Percentiles rank a stretch among this genome's conserved stretches.
phyloP scores from a whole-genome alignment of 2,888 invertebrate species.

The Perizoma affinitatum region DNA sequence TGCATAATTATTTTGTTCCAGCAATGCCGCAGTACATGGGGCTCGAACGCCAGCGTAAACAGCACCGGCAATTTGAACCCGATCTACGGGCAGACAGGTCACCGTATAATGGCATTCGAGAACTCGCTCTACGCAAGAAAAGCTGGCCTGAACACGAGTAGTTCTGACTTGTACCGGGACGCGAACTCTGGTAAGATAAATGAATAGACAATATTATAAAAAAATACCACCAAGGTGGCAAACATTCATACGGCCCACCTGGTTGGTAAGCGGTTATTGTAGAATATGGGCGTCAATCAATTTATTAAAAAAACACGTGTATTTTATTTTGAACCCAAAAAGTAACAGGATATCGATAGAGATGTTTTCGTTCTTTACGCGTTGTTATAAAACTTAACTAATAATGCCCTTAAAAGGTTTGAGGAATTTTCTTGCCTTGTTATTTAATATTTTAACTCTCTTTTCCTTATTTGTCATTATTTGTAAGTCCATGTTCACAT shows the following conservation, averaged over 20 bases:
- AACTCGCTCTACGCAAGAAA: conserved; percentile 77
- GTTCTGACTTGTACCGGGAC: conserved; percentile 63
- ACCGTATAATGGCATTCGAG: conserved; percentile 72
- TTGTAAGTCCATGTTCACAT: too few species aligned
- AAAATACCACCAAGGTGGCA: neutral
- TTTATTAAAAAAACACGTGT: neutral
- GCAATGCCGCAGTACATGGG: conserved; percentile 69
- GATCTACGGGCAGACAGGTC: conserved; percentile 77
- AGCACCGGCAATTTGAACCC: conserved; percentile 75
- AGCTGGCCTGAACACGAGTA: conserved; percentile 69
- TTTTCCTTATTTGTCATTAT: too few species aligned
- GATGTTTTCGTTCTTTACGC: too few species aligned
- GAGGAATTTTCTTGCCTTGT: too few species aligned
- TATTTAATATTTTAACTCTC: too few species aligned
- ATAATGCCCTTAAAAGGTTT: too few species aligned
- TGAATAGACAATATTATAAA: neutral
- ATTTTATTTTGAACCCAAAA: too few species aligned
- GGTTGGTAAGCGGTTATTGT: too few species aligned
- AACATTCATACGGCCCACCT: neutral
- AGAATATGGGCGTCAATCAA: too few species aligned
- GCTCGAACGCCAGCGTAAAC: conserved; percentile 66
- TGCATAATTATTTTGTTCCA: conserved; percentile 55
- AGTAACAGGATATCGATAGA: too few species aligned
- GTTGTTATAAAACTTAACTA: too few species aligned
- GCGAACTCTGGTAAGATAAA: conserved; percentile 54